Evolutionary conservation across 1,140 invertebrate species (phyloP), one percentile per base, ranked within the genome.

Genomic region (Oncopodura yosiiana): DNA sequence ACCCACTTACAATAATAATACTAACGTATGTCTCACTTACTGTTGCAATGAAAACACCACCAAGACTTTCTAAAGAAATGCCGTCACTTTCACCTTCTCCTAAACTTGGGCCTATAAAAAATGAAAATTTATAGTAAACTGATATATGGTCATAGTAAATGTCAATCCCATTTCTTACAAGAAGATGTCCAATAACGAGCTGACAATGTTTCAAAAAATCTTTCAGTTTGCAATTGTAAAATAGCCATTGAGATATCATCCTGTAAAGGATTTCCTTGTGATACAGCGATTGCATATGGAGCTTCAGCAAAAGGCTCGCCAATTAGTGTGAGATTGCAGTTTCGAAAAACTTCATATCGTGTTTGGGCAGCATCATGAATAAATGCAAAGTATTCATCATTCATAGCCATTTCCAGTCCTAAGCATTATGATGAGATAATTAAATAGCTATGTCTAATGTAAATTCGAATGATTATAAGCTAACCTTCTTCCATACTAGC

Each of bases 41-140:
- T 0, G 87, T 91, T 2, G 86, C 86, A 58, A 91, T 90, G 63
- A 91, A 92, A 3, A 92, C 87, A 5, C 87, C 88, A 58, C 87
- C 87, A 61, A 92, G 78, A 73, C 85, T 88, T 61, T 89, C 85
- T 3, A 92, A 68, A 0, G 86, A 88, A 23, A 92, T 91, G 30
- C 87, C 87, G 69, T 91, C 87, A 46, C 81, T 84, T 58, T 90
- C 86, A 49, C 58, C 62, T 32, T 64, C 62, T 16, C 58, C 53
- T 21, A 58, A 39, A 42, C 19, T 53, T 1, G 39, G 45, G 24
- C 60, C n/a, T n/a, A n/a, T n/a, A n/a, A n/a, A 34, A 34, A n/a
- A 34, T 34, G 32, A 34, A n/a, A 34, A 9, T 9, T 34, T 34
- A n/a, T 9, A 34, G 32, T 34, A n/a, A 9, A 34, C 8, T 9